A percentile compares a stretch with the other conserved stretches of the same genome.
Conservation (phyloP, 2,113 vertebrate species). For the Suncus etruscus region DNA sequence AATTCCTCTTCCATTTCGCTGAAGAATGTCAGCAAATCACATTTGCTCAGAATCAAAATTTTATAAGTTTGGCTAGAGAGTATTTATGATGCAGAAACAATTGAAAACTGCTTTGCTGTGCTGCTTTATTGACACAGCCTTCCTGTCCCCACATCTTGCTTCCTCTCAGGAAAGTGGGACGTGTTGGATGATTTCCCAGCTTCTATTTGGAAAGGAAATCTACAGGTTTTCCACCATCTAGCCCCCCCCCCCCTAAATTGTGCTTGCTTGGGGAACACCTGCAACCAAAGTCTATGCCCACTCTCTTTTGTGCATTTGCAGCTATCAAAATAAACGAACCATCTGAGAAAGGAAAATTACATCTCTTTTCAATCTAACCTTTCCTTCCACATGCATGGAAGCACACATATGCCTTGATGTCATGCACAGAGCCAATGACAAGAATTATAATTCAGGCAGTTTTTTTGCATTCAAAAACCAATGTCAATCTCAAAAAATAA, state of each 20-base stretch:
- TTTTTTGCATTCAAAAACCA: slow-evolving; percentile 58
- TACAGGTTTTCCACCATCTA: slow-evolving; percentile 75
- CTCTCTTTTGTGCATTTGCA: slow-evolving; percentile 65
- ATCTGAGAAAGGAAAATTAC: slow-evolving; percentile 60
- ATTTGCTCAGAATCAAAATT: slow-evolving; percentile 64
- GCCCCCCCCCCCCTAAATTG: slow-evolving; percentile 76
- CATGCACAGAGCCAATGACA: neutral
- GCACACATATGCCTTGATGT: neutral
- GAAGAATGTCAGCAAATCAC: slow-evolving; percentile 67
- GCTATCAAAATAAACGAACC: slow-evolving; percentile 80
- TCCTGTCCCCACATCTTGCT: slow-evolving; percentile 88
- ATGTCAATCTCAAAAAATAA: slow-evolving; percentile 7
- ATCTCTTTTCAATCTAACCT: slow-evolving; percentile 54
- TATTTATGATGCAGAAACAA: slow-evolving; percentile 83
- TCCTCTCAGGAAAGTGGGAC: slow-evolving; percentile 89
- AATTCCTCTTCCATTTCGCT: slow-evolving; percentile 44
- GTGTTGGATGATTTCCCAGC: slow-evolving; percentile 86
- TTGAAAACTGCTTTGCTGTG: slow-evolving; percentile 76
- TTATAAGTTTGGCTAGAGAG: slow-evolving; percentile 55
- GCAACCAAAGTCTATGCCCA: slow-evolving; percentile 68
- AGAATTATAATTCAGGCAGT: slow-evolving; percentile 46
- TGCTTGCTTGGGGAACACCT: slow-evolving; percentile 82
- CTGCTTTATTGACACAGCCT: slow-evolving; percentile 84
- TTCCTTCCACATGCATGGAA: slow-evolving; percentile 43
- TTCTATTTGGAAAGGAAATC: slow-evolving; percentile 86